Conservation (phyloP, 1,140 invertebrate genomes). For the Mactra quadrangularis region DNA sequence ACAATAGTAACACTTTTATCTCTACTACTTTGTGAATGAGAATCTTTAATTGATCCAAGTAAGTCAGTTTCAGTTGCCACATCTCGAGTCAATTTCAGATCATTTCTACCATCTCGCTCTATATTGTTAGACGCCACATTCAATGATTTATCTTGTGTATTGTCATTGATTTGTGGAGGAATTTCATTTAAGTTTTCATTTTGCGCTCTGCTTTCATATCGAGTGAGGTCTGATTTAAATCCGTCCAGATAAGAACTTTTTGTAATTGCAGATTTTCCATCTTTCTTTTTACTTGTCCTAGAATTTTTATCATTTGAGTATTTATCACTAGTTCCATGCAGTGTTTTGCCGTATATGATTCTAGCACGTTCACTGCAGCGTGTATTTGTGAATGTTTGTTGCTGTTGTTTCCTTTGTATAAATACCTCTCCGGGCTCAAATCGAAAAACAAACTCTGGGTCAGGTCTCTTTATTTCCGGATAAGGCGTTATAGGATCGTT, state of each 20-base stretch:
- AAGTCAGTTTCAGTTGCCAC: constrained; percentile 51
- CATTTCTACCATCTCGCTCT: background rate
- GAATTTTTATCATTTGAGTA: background rate
- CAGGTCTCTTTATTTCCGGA: background rate
- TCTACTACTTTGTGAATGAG: background rate
- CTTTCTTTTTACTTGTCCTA: background rate
- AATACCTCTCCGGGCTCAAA: constrained; percentile 58
- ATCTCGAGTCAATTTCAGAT: constrained; percentile 4
- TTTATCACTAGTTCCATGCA: background rate
- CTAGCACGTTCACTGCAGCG: constrained; percentile 46
- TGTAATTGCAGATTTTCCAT: constrained; percentile 9
- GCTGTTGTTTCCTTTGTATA: background rate
- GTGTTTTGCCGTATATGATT: constrained; percentile 50
- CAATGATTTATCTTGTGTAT: background rate
- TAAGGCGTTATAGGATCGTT: background rate
- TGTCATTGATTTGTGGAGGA: constrained; percentile 19
- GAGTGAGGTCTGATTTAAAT: background rate
- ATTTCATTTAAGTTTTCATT: background rate
- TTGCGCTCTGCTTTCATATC: constrained; percentile 12
- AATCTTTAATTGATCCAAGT: constrained; percentile 13
- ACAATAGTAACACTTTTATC: background rate
- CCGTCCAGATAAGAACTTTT: constrained; percentile 17
- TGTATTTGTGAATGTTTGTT: background rate
- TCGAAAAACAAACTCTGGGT: constrained; percentile 46
- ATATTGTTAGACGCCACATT: background rate